Evolutionary conservation across 2,888 invertebrate species (phyloP), one percentile per base, ranked within the genome.

Genomic region (Chesias legatella): DNA sequence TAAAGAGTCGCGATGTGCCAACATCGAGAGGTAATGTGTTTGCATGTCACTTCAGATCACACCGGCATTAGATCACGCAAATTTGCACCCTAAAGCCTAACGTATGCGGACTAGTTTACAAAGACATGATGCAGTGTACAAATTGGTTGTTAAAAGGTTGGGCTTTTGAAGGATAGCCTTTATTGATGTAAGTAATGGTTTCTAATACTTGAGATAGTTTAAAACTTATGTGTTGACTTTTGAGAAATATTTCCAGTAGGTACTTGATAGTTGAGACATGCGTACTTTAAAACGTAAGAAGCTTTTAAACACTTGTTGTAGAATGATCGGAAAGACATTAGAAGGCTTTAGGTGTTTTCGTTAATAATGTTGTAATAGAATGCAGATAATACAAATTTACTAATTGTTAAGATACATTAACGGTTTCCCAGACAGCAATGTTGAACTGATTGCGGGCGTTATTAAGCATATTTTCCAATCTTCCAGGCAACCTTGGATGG

Each of bases 21-120:
- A 62, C 60, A 59, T 39, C 39, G 46, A 48, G 51, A 59, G 60
- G 64, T 73, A 73, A 74, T 73, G 75, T 78, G 72, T 79, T 67
- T 75, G 70, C 70, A 49, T 36, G 56, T 41, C 63, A 60, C 64
- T 67, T 48, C 43, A 34, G 31, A 24, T 31, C 33, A 37, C 13
- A 45, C 9, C 5, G 10, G 1, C 7, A 24, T 10, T 6, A 6
- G 6, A 22, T 26, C 13, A 22, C 25, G 21, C 13, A 6, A 33
- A 43, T 25, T 7, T 42, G 27, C 28, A 45, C 49, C 34, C 25
- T 49, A 48, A 10, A 0, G 1, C 3, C 9, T 1, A 21, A 3
- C 17, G 0, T 0, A n/a, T 44, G 46, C 33, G 33, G 46, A 38
- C 22, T 26, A 32, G 6, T 36, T 30, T 28, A 3, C 32, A 17